Evolutionary conservation across 2,888 invertebrate genomes (phyloP), one percentile per base, ranked within the genome.

Genomic region (Clostera curtula): DNA sequence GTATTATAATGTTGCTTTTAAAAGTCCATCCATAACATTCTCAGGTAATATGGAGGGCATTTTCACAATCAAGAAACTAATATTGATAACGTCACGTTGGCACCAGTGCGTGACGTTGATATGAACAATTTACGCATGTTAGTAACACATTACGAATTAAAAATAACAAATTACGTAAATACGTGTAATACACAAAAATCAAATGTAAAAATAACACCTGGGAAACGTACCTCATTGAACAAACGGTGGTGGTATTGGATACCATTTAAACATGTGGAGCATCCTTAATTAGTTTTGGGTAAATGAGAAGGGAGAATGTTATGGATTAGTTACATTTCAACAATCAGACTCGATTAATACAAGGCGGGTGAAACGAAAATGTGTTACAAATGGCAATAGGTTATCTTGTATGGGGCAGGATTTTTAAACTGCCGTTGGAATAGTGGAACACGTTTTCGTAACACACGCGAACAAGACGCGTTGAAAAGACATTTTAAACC

Each of bases 281-380:
- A 77, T 82, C 83, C 83, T 82, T 82, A 82, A 77, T 73, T 68
- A 79, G 79, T 82, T 80, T 82, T 77, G 80, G 77, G 68, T 77
- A 72, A 75, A 76, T 70, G 72, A 73, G 72, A 77, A 76, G 75
- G 80, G 83, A 83, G 82, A 83, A 83, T 82, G 80, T 83, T 82
- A 83, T 83, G 83, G 79, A 83, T 83, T 83, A 83, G 83, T 83
- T 71, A 75, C 69, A 75, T 68, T 67, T 67, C 57, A 56, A 66
- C 64, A 73, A 58, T 64, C 56, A 68, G 44, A 39, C 37, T 56
- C 55, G 66, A 47, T 62, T 53, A 60, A 55, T 43, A 56, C 56
- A 38, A 45, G 57, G 38, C 31, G 53, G 55, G 65, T 60, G 69
- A 61, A 58, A 62, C 22, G 14, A 25, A 38, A 29, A 12, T 19